These are phyloP conservation scores for Ataeniobius toweri DNA, from an alignment of 2,797 vertebrate species.

Conservation along the genomic window DNA sequence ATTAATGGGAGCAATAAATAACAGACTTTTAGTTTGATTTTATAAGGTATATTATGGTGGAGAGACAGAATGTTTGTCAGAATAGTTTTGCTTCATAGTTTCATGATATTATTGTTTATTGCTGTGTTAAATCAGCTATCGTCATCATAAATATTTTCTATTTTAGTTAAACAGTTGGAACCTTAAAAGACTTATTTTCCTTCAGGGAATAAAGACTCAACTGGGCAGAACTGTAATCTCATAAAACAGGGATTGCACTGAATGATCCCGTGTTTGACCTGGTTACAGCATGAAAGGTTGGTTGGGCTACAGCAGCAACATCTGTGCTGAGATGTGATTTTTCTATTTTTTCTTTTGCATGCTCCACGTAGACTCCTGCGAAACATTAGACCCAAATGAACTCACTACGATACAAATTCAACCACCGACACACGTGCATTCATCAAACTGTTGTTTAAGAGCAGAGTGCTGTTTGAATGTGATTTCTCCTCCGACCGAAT, in stretches of 20 bases:
- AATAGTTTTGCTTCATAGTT: background rate
- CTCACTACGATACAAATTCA: slow-evolving; percentile 28
- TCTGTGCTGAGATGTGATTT: background rate
- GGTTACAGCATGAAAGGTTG: background rate
- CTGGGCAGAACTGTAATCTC: background rate
- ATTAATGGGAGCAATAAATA: background rate
- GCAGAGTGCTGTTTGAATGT: slow-evolving; percentile 40
- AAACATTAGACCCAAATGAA: slow-evolving; percentile 35
- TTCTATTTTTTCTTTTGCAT: background rate
- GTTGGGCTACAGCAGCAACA: background rate
- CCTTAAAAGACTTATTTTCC: background rate
- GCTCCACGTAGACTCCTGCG: slow-evolving; percentile 24
- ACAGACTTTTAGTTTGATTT: background rate
- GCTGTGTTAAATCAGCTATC: background rate
- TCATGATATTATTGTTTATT: background rate
- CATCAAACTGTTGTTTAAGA: slow-evolving; percentile 50
- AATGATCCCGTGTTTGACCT: background rate
- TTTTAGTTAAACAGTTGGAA: background rate
- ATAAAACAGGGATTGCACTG: too few species aligned
- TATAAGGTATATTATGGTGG: background rate
- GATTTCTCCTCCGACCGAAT: slow-evolving; percentile 65
- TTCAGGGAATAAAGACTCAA: background rate
- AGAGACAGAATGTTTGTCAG: background rate
- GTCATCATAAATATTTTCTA: background rate
- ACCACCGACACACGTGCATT: slow-evolving; percentile 29